A percentile compares a stretch with the other conserved stretches of the same genome.
These are phyloP conservation scores for Serilophus lunatus DNA, from an alignment of 2,113 vertebrate species.

Conservation along the genomic window DNA sequence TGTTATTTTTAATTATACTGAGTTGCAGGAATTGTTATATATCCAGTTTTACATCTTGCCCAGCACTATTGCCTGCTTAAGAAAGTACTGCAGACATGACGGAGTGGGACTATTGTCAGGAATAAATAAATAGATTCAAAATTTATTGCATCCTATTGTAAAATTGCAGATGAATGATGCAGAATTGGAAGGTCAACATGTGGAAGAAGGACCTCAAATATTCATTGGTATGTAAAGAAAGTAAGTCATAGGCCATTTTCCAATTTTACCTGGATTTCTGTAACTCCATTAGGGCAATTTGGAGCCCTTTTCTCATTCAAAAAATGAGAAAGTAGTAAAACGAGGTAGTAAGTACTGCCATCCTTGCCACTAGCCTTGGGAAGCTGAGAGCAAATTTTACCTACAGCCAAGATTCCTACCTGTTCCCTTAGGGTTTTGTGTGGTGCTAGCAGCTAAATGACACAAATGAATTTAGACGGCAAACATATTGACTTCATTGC, in stretches of 20 bases:
- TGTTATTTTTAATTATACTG: neutral
- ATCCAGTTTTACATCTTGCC: neutral
- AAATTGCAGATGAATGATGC: neutral
- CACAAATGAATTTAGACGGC: neutral
- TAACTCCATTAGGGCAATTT: neutral
- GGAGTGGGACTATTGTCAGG: neutral
- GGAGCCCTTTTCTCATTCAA: neutral
- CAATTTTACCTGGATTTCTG: neutral
- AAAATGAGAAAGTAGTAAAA: no score
- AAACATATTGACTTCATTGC: neutral
- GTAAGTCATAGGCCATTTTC: neutral
- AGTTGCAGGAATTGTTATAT: neutral
- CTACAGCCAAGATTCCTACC: neutral
- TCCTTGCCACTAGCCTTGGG: neutral
- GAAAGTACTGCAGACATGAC: neutral
- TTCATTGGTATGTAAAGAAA: neutral
- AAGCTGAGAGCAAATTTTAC: neutral
- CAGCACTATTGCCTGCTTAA: neutral
- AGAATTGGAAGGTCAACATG: neutral
- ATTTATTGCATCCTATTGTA: neutral
- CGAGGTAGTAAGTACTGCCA: neutral
- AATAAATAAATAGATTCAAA: no score
- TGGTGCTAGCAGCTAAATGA: neutral
- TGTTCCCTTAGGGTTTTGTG: rapidly evolving
- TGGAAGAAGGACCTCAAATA: neutral